Percentiles rank a stretch among this genome's conserved stretches.
Conservation (phyloP, 2,797 vertebrate species). For the Manis javanica region DNA sequence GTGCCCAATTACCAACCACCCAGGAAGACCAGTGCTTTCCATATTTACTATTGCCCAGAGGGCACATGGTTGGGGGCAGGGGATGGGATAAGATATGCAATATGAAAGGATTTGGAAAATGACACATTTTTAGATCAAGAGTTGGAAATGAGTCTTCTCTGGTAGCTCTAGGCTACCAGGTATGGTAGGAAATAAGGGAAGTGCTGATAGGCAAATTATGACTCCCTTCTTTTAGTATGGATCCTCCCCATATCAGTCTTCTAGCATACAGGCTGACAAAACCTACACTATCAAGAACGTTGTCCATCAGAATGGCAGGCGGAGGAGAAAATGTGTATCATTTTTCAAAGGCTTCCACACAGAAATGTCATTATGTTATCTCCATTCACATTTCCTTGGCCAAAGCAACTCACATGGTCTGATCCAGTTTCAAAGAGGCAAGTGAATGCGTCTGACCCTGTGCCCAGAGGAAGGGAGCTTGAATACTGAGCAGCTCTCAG, state of each 20-base stretch:
- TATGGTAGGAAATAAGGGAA: not conserved
- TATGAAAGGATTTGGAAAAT: constrained; percentile 33
- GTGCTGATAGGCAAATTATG: not conserved
- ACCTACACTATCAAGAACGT: not conserved
- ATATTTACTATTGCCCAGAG: not conserved
- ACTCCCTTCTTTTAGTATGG: not conserved
- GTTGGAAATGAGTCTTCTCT: constrained; percentile 12
- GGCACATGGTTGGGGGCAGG: not conserved
- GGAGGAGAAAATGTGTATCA: not conserved
- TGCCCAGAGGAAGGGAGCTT: not conserved
- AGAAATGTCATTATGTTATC: not conserved
- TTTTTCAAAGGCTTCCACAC: not conserved
- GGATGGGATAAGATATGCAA: not conserved
- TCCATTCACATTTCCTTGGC: not conserved
- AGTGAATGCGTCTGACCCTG: not conserved
- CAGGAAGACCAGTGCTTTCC: not conserved
- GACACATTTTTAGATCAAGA: not conserved
- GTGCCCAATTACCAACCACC: not conserved
- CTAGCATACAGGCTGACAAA: not conserved
- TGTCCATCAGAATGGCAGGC: not conserved
- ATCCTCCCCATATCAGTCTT: not conserved
- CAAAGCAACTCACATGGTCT: not conserved
- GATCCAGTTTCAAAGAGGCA: not conserved
- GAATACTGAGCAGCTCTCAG: not conserved
- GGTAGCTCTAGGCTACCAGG: not conserved